Conservation (phyloP, 1,140 invertebrate species). For the Ptiloglossa arizonensis region DNA sequence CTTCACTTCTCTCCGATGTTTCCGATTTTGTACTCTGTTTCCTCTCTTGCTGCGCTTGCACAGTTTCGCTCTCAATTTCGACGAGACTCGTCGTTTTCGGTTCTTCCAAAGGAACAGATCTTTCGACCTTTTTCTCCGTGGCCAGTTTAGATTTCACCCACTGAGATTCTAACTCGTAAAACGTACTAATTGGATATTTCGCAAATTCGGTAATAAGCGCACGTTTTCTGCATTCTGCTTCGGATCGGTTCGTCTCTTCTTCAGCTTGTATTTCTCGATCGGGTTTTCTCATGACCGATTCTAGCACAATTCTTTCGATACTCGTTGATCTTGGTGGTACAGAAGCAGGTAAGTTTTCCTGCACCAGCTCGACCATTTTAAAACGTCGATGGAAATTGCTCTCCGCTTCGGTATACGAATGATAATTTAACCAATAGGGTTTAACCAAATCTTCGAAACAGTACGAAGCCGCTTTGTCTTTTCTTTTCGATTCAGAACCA, state of each 20-base stretch:
- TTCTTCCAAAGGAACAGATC: constrained; percentile 16
- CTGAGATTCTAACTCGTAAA: constrained; percentile 60
- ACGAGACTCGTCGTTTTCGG: background rate
- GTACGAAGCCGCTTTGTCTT: background rate
- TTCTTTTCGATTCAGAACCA: background rate
- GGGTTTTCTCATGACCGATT: constrained; percentile 71
- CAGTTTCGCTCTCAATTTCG: background rate
- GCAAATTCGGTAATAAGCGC: constrained; percentile 48
- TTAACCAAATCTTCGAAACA: constrained; percentile 69
- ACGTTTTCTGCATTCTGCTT: constrained; percentile 6
- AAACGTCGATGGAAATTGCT: constrained; percentile 70
- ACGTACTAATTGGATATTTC: constrained; percentile 63
- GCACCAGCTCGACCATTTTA: constrained; percentile 67
- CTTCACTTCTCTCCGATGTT: background rate
- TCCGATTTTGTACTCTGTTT: background rate
- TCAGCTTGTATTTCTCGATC: constrained; percentile 27
- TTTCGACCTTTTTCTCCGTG: background rate
- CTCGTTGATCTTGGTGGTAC: constrained; percentile 27
- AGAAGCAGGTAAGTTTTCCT: constrained; percentile 52
- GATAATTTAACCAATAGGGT: constrained; percentile 74
- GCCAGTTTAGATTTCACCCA: constrained; percentile 57
- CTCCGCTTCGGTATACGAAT: constrained; percentile 71
- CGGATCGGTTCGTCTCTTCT: background rate
- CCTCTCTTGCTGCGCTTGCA: background rate
- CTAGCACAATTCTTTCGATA: constrained; percentile 70